Evolutionary conservation across 2,888 invertebrate genomes (phyloP), one percentile per base, ranked within the genome.

Genomic region (Busseola fusca): DNA sequence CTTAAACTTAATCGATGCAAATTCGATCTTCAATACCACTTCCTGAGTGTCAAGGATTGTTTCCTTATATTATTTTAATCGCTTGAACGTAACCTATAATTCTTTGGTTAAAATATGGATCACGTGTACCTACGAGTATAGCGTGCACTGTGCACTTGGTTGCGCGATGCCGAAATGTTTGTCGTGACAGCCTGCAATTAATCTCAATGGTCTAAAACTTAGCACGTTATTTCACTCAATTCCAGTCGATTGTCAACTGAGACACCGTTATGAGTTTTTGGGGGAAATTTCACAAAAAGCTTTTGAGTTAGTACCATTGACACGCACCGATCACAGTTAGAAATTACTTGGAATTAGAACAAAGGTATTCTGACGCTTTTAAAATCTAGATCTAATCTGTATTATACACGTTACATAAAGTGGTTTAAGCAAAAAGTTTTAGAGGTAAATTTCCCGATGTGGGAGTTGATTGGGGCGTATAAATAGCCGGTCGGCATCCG

Each of bases 401-500:
- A 56, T 63, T 64, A 62, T 30, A 48, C 71, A 77, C 73, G 79
- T 88, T 89, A 87, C 83, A 87, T 87, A 89, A 88, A 69, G 69
- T 62, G 68, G 54, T 64, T 48, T 62, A 48, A 42, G 77, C 85
- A 83, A 89, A 88, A 87, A 85, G 85, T 85, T 83, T 73, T 81
- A 86, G 86, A 89, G 87, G 86, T 89, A 90, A 89, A 90, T 89
- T 89, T 87, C 84, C 84, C 84, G 87, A 89, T 89, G 91, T 88
- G 83, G 88, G 84, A 89, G 89, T 90, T 89, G 92, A 92, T 92
- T 91, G 91, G 88, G 87, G 85, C 76, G 84, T 94, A 95, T 94
- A 92, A 93, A 95, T 95, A 95, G 95, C 82, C 80, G 84, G 80
- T 85, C 87, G 91, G 92, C 90, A 91, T 92, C 88, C 89, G 79